Conservation (phyloP, 2,113 vertebrate genomes). For the Nestor notabilis region DNA sequence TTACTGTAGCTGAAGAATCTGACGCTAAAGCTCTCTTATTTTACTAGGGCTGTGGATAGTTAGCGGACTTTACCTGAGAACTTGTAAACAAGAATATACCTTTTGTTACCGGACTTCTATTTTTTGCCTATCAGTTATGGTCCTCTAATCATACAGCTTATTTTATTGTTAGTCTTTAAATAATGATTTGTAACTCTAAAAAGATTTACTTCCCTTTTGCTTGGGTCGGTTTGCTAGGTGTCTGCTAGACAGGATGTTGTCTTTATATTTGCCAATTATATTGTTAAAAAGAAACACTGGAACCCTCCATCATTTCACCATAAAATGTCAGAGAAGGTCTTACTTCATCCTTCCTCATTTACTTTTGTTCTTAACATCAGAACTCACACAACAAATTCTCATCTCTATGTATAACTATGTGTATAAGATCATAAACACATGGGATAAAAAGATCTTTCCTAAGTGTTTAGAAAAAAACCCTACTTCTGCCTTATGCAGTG, state of each 20-base stretch:
- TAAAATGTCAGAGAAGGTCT: neutral
- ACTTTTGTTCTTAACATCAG: neutral
- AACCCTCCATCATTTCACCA: neutral
- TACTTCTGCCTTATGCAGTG: neutral
- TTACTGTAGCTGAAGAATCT: neutral
- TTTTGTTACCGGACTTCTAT: neutral
- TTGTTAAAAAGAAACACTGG: neutral
- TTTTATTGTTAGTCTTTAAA: slow-evolving; percentile 28
- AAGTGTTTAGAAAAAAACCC: neutral
- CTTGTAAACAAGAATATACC: neutral
- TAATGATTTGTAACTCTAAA: slow-evolving; percentile 36
- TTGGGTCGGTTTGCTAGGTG: neutral
- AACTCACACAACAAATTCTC: neutral
- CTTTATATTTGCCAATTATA: neutral
- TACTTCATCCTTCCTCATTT: neutral
- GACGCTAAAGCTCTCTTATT: neutral
- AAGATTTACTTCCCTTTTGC: neutral
- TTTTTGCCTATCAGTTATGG: neutral
- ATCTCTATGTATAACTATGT: neutral
- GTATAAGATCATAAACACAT: neutral
- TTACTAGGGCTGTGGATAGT: neutral
- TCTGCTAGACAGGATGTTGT: neutral
- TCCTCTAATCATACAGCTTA: slow-evolving; percentile 32
- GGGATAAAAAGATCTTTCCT: neutral
- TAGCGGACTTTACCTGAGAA: neutral